These are phyloP conservation scores for Scaptomyza parva DNA, from an alignment of 2,888 invertebrate species.

Conservation along the genomic window DNA sequence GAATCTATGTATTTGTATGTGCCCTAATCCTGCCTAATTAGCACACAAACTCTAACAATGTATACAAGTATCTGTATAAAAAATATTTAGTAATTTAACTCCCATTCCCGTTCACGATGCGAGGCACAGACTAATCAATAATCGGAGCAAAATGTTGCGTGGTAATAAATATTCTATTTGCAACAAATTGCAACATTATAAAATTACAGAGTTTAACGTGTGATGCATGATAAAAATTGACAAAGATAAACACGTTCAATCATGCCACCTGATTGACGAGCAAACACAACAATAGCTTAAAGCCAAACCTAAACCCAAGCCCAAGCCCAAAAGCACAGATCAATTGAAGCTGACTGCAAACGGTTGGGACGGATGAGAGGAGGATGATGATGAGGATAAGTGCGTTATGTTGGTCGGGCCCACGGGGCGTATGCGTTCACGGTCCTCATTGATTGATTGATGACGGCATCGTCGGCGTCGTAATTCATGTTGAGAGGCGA, in stretches of 20 bases:
- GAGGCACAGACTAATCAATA: slow-evolving; percentile 12
- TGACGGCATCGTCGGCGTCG: slow-evolving; percentile 66
- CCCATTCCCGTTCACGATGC: no score
- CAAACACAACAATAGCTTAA: slow-evolving; percentile 23
- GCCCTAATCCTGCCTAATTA: slow-evolving; percentile 6
- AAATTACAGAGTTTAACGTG: slow-evolving; percentile 55
- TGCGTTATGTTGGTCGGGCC: slow-evolving; percentile 51
- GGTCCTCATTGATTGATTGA: slow-evolving; percentile 69
- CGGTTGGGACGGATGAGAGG: neutral
- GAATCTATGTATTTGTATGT: neutral
- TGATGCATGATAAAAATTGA: slow-evolving; percentile 61
- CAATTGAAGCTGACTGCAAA: slow-evolving; percentile 56
- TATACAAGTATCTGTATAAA: neutral
- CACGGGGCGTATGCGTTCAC: slow-evolving; percentile 63
- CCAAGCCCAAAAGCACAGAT: slow-evolving; percentile 44
- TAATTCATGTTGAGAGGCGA: slow-evolving; percentile 75
- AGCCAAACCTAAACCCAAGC: slow-evolving; percentile 22
- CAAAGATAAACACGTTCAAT: slow-evolving; percentile 66
- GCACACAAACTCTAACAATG: neutral
- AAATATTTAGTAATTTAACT: neutral
- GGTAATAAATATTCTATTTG: slow-evolving; percentile 44
- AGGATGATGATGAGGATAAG: slow-evolving; percentile 49
- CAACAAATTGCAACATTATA: slow-evolving; percentile 56
- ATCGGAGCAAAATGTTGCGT: slow-evolving; percentile 7
- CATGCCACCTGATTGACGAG: slow-evolving; percentile 63